Evolutionary conservation across 2,888 invertebrate species (phyloP).

Genomic region (Acanthosoma haemorrhoidale): DNA sequence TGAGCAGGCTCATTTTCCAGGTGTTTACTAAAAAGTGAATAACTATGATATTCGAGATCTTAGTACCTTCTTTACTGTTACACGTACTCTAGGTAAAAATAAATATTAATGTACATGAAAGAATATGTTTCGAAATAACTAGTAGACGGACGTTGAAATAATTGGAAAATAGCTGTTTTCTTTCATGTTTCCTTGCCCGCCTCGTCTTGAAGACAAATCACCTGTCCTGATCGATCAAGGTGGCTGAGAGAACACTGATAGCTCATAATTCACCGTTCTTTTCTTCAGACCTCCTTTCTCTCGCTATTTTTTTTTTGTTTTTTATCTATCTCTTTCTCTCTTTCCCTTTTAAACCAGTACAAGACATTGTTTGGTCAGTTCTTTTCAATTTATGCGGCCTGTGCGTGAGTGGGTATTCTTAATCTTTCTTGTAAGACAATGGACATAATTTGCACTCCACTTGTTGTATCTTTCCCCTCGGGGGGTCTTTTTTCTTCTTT

Average conservation of each 20-base stretch:
- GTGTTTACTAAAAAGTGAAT: too few species aligned
- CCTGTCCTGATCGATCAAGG: background rate
- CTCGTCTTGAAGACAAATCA: background rate
- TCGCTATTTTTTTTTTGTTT: background rate
- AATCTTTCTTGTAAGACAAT: too few species aligned
- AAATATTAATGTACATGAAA: too few species aligned
- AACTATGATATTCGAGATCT: too few species aligned
- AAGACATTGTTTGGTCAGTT: background rate
- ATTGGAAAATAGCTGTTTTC: background rate
- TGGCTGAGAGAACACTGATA: background rate
- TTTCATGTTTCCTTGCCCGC: background rate
- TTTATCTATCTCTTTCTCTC: background rate
- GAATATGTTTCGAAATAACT: too few species aligned
- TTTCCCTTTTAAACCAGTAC: background rate
- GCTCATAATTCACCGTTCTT: constrained; percentile 7
- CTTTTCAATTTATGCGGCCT: background rate
- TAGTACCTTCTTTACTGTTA: too few species aligned
- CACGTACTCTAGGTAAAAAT: too few species aligned
- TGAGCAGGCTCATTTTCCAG: too few species aligned
- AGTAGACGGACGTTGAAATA: too few species aligned
- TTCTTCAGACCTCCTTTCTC: background rate
- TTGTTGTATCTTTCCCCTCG: too few species aligned
- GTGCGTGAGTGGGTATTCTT: background rate
- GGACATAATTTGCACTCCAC: too few species aligned
- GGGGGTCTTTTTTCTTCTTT: too few species aligned